These are phyloP conservation scores for Cranoglanis bouderius DNA, from an alignment of 2,113 vertebrate genomes.

Conservation along the genomic window DNA sequence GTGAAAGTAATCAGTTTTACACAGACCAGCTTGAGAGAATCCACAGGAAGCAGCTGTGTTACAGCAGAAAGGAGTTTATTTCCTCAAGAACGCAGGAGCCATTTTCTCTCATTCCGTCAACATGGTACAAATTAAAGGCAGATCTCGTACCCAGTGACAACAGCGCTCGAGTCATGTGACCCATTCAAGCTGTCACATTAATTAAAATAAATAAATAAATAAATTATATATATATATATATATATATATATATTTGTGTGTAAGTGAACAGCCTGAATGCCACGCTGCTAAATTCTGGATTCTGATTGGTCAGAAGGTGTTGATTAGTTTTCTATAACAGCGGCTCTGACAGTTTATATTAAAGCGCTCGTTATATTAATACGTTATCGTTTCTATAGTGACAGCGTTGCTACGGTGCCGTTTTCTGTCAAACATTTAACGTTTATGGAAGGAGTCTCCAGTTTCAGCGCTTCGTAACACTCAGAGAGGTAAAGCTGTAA, in stretches of 20 bases:
- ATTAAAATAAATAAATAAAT: too few relatives aligned
- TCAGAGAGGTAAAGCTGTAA: not conserved
- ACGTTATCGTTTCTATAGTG: not conserved
- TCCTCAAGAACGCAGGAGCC: conserved; percentile 60
- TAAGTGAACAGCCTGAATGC: too few relatives aligned
- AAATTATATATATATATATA: too few relatives aligned
- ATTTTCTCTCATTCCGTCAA: conserved; percentile 52
- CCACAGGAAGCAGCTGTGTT: not conserved
- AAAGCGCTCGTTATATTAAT: not conserved
- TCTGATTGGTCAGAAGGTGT: not conserved
- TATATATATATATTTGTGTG: too few relatives aligned
- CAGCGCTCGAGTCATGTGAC: not conserved
- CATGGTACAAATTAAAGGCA: conserved; percentile 43
- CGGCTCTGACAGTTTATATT: not conserved
- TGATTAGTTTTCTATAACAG: not conserved
- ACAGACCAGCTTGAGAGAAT: not conserved
- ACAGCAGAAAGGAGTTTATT: conserved; percentile 62
- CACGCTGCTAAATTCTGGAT: not conserved
- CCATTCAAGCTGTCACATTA: too few relatives aligned
- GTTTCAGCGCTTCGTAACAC: not conserved
- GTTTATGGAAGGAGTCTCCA: not conserved
- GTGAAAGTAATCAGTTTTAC: too few relatives aligned
- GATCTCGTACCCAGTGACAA: conserved; percentile 21
- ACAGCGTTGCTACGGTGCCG: not conserved
- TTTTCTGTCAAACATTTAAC: not conserved